A percentile compares a stretch with the other conserved stretches of the same genome.
These are phyloP conservation scores for Arge pagana DNA, from an alignment of 2,888 invertebrate species.

Conservation along the genomic window DNA sequence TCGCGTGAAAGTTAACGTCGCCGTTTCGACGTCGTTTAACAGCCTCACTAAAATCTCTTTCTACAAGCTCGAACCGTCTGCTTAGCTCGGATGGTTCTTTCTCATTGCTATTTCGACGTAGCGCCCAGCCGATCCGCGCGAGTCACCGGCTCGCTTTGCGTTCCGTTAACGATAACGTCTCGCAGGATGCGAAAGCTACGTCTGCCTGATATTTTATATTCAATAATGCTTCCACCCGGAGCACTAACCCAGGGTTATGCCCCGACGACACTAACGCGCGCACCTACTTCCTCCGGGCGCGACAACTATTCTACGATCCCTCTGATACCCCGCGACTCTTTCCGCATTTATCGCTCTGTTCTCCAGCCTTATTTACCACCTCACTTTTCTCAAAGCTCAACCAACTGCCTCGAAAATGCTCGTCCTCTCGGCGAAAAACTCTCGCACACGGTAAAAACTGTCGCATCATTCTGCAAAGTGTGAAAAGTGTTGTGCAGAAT, in stretches of 20 bases:
- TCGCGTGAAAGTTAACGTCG: constrained; percentile 35
- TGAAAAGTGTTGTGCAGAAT: too few relatives aligned
- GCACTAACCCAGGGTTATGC: constrained; percentile 20
- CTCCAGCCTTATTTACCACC: too few relatives aligned
- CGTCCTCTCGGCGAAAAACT: too few relatives aligned
- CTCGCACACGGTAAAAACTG: too few relatives aligned
- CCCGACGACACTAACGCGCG: constrained; percentile 7
- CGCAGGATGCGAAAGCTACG: background rate
- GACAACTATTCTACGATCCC: too few relatives aligned
- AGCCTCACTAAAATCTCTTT: constrained; percentile 36
- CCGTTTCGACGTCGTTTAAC: constrained; percentile 31
- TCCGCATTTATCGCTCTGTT: too few relatives aligned
- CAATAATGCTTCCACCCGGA: constrained; percentile 23
- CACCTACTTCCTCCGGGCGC: too few relatives aligned
- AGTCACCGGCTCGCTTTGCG: constrained; percentile 17
- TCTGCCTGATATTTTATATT: constrained; percentile 38
- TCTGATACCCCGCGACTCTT: background rate
- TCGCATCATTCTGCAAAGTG: too few relatives aligned
- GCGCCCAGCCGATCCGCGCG: constrained; percentile 34
- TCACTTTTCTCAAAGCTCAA: too few relatives aligned
- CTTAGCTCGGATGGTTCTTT: constrained; percentile 29
- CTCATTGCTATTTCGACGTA: constrained; percentile 30
- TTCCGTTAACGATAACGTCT: constrained; percentile 24
- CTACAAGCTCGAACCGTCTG: background rate
- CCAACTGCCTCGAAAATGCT: too few relatives aligned